phyloP scores from a whole-genome alignment of 1,140 invertebrate genomes.

The Meloidogyne chitwoodi region DNA sequence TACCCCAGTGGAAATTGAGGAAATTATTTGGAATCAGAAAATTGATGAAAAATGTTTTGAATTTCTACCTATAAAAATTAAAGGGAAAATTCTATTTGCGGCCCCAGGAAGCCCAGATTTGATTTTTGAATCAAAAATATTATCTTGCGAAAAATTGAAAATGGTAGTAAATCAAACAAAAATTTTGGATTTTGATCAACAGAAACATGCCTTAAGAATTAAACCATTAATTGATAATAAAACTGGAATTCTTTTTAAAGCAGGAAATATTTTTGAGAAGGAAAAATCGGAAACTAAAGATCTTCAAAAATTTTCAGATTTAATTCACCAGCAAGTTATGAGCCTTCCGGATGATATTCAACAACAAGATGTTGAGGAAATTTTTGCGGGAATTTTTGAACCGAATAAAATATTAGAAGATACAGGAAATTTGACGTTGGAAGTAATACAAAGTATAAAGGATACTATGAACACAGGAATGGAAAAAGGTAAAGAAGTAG shows the following conservation, averaged over 20 bases:
- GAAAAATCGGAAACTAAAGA: neutral
- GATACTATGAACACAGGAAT: neutral
- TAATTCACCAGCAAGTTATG: neutral
- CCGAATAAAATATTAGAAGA: neutral
- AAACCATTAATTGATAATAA: neutral
- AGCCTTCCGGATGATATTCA: neutral
- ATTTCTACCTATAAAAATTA: neutral
- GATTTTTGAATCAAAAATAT: neutral
- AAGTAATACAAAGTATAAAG: no score
- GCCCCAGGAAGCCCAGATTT: neutral
- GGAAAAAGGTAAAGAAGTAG: neutral
- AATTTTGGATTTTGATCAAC: neutral
- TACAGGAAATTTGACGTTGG: no score
- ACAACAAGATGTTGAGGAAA: neutral
- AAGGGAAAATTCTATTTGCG: neutral
- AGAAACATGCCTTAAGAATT: neutral
- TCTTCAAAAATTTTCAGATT: neutral
- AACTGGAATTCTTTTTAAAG: neutral
- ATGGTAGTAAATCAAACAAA: neutral
- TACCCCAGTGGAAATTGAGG: neutral
- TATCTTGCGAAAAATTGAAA: neutral
- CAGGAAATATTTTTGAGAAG: slow-evolving; percentile 1
- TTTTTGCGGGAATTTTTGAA: neutral
- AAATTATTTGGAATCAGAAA: neutral
- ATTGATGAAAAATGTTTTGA: neutral